Evolutionary conservation across 2,797 vertebrate species (phyloP).

Genomic region (Leuciscus waleckii): DNA sequence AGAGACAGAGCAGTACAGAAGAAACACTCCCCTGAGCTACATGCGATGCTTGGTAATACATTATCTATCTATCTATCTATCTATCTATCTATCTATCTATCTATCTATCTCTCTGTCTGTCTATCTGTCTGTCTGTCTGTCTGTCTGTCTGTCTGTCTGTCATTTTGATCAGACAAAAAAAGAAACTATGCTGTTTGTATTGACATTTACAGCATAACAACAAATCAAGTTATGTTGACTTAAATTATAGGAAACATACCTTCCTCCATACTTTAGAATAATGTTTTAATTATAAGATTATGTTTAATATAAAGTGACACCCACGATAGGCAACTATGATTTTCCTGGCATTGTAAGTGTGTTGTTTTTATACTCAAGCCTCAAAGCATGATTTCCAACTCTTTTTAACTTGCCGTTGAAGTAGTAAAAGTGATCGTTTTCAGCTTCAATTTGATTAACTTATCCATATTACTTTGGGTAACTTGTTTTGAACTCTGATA

Average conservation of each 20-base stretch:
- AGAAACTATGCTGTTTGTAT: not conserved
- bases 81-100: not conserved
- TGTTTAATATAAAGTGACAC: not conserved
- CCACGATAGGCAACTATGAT: not conserved
- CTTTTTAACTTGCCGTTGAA: slow-evolving; percentile 48
- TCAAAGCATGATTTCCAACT: slow-evolving; percentile 8
- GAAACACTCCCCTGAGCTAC: not conserved
- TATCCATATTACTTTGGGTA: not conserved
- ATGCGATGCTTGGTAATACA: not conserved
- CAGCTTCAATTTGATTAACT: not conserved
- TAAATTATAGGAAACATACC: not conserved
- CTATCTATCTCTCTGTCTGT: not conserved
- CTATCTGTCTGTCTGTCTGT: not conserved
- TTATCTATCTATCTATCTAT: not conserved
- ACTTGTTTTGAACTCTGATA: not conserved
- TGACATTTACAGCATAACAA: not conserved
- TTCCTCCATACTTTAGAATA: not conserved
- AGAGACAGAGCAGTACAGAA: not conserved
- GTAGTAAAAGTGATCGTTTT: slow-evolving; percentile 53
- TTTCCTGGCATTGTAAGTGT: not conserved
- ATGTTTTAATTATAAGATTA: not conserved
- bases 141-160: not conserved
- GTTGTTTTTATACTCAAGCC: not conserved
- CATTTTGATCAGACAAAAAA: not conserved
- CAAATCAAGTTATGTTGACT: not conserved